Percentiles rank a stretch among this genome's conserved stretches.
Conservation (phyloP, 2,797 vertebrate genomes). For the Nyctibius grandis region DNA sequence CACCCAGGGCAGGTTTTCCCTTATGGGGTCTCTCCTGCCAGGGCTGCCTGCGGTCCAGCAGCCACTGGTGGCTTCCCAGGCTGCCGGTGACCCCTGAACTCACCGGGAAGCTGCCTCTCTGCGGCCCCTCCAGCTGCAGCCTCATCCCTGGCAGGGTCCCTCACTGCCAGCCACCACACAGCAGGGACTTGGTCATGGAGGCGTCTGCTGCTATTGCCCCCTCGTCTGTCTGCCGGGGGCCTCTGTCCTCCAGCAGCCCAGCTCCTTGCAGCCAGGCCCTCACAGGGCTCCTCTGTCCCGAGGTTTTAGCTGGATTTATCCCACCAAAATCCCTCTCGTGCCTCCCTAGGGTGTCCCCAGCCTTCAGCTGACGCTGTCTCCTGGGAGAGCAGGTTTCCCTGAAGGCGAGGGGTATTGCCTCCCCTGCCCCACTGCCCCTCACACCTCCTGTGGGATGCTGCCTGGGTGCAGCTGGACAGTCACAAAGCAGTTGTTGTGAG, state of each 20-base stretch:
- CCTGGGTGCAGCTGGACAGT: neutral
- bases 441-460: rapidly evolving
- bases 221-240: neutral
- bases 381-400: rapidly evolving
- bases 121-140: neutral
- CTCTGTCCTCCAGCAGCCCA: neutral
- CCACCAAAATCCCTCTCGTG: neutral
- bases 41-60: neutral
- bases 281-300: neutral
- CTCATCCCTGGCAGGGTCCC: rapidly evolving
- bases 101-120: rapidly evolving
- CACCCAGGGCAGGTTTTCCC: rapidly evolving
- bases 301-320: neutral
- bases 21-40: rapidly evolving
- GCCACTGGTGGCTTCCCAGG: neutral
- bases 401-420: neutral
- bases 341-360: neutral
- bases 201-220: neutral
- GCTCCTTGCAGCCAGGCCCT: neutral
- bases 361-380: neutral
- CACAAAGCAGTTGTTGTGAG: neutral
- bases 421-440: neutral
- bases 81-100: rapidly evolving
- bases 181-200: neutral
- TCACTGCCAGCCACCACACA: neutral